phyloP scores from a whole-genome alignment of 2,113 vertebrate species.

The Odontesthes bonariensis region DNA sequence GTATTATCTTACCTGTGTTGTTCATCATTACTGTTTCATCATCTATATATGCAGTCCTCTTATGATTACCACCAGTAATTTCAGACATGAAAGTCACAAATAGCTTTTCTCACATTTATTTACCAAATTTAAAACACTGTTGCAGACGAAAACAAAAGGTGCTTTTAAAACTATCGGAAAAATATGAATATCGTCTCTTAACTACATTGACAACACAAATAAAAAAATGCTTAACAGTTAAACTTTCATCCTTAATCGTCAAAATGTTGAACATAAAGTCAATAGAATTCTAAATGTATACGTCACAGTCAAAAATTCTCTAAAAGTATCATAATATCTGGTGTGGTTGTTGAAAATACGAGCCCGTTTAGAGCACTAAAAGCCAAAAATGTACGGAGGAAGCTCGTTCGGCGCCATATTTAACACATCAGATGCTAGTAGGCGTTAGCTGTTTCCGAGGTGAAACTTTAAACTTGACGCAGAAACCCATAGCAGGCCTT shows the following conservation, averaged over 20 bases:
- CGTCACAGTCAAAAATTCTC: too few relatives aligned
- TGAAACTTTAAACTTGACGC: conserved; percentile 50
- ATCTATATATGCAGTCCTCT: too few relatives aligned
- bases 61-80: too few relatives aligned
- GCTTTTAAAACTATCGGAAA: not conserved
- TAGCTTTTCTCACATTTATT: too few relatives aligned
- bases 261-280: not conserved
- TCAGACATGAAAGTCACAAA: too few relatives aligned
- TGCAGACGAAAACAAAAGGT: not conserved
- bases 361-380: conserved; percentile 9
- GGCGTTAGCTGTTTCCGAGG: conserved; percentile 57
- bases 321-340: too few relatives aligned
- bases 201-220: not conserved
- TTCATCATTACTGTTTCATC: too few relatives aligned
- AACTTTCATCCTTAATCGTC: not conserved
- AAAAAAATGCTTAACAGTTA: not conserved
- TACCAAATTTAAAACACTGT: too few relatives aligned
- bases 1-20: too few relatives aligned
- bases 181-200: not conserved
- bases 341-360: not conserved
- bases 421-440: conserved; percentile 65
- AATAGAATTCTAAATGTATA: not conserved
- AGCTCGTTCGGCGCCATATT: conserved; percentile 77
- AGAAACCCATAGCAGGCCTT: conserved; percentile 1
- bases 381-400: conserved; percentile 60